Base-by-base conservation (phyloP, 2,113 vertebrate species). In the Drymodes brunneopygia region DNA sequence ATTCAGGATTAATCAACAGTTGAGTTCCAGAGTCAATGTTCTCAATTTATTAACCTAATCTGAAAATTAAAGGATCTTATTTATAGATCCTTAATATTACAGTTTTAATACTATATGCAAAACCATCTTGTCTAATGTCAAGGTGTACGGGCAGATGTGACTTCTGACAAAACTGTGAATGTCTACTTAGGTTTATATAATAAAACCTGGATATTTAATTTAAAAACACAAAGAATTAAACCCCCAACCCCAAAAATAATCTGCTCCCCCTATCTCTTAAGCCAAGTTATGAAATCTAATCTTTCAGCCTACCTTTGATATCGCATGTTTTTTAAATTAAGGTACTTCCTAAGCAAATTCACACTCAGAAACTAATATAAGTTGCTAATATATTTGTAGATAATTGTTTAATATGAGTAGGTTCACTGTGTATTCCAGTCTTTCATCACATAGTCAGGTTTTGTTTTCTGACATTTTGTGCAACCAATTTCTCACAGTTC, bases 271-370 rank as follows among this genome's bases (percentile, higher is more conserved):
- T 14, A 20, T 38, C 56, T 90, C 60, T 81, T 23, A 67, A 62
- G 4, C 2, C 10, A 42, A 74, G 24, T 31, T 35, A 36, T n/a
- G 12, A 5, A 29, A 48, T 90, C 60, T n/a, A 47, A 15, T 60
- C 21, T 73, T 90, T 92, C 25, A 62, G 7, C 23, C 14, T 85
- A 69, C 27, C 27, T 62, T 90, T 92, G 47, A 86, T 44, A 69
- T 67, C 17, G 23, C 19, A 35, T 6, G 86, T 95, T 27, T 56
- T 94, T 80, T 9, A 9, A 75, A 87, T 87, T 75, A 81, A 86
- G 33, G 25, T 81, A 11, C n/a, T 94, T 89, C 23, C 24, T 91
- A 78, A 93, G 28, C 15, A 84, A 94, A 72, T 72, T 71, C 27
- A 61, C 5, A 15, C 6, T 80, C 17, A 51, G 28, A 64, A 91